Base-by-base conservation (phyloP, 2,797 vertebrate genomes). In the Falco concolor region DNA sequence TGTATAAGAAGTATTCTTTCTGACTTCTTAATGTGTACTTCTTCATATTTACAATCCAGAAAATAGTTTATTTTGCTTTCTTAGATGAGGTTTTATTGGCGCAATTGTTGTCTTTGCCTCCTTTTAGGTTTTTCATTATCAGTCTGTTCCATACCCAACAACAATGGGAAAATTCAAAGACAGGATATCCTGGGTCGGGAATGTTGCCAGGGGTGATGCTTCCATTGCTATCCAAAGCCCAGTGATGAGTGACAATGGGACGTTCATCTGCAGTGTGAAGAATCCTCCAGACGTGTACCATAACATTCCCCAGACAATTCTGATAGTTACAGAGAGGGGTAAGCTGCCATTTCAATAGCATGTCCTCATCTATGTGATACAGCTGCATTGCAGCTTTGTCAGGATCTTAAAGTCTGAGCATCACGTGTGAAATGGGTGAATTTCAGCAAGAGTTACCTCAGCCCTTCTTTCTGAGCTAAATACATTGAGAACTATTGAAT, bases 231-330 rank as follows among this genome's bases (percentile, higher is more conserved):
- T 99, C 87, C 89, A 97, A 74, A 99, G 97, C 56, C 97, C 98
- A 8, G 98, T 63, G 0, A 77, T 98, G 57, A 98, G 90, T 2
- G 99, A 99, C 94, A 99, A 99, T 0, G 99, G 99, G 47, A 99
- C 99, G 0, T 99, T 98, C 96, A 98, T 97, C 40, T 99, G 99
- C 96, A 96, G 98, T 0, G 99, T 99, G 92, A 98, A 98, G 96
- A 99, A 99, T 82, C 99, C 99, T 16, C 99, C 99, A 0, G 99
- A 99, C 1, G 98, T 99, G 83, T 98, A 99, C n/a, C 99, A 99
- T 24, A 98, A 97, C 36, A 98, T 99, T 1, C 98, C 97, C 7
- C 96, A 98, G 92, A 98, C 97, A 0, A 84, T 97, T 28, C 98
- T 99, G 76, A 98, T 97, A 0, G 98, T 99, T 65, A 98, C 98